Percentiles rank a stretch among this genome's conserved stretches.
phyloP scores from a whole-genome alignment of 2,113 vertebrate genomes.

The Pluvialis apricaria region DNA sequence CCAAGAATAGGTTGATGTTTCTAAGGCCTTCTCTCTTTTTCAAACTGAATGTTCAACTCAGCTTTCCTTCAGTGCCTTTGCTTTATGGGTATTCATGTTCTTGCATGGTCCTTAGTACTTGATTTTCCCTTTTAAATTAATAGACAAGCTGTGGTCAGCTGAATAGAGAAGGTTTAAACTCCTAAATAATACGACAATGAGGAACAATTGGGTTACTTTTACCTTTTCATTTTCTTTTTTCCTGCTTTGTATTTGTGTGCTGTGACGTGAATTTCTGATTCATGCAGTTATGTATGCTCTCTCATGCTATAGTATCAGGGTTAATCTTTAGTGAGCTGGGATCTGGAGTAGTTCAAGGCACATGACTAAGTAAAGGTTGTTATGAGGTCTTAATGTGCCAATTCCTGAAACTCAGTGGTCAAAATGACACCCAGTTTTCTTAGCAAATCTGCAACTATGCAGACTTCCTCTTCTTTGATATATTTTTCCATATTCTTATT shows the following conservation, averaged over 20 bases:
- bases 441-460: not conserved
- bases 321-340: not conserved
- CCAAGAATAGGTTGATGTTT: not conserved
- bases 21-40: not conserved
- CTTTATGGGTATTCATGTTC: not conserved
- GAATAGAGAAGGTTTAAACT: not conserved
- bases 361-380: not conserved
- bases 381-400: not conserved
- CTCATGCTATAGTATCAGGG: not conserved
- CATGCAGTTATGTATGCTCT: not conserved
- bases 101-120: not conserved
- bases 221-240: not conserved
- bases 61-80: not conserved
- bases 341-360: not conserved
- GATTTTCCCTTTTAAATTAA: not conserved
- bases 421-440: not conserved
- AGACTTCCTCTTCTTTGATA: not conserved
- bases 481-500: not conserved
- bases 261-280: not conserved
- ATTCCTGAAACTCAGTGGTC: not conserved
- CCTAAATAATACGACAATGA: not conserved
- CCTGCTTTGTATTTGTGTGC: not conserved
- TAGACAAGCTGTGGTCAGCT: not conserved
- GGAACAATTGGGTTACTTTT: not conserved
- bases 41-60: not conserved